Percentiles rank a stretch among this genome's conserved stretches.
phyloP scores from a whole-genome alignment of 92 coral and sea anemone genomes.

The Parazoanthus darwini region DNA sequence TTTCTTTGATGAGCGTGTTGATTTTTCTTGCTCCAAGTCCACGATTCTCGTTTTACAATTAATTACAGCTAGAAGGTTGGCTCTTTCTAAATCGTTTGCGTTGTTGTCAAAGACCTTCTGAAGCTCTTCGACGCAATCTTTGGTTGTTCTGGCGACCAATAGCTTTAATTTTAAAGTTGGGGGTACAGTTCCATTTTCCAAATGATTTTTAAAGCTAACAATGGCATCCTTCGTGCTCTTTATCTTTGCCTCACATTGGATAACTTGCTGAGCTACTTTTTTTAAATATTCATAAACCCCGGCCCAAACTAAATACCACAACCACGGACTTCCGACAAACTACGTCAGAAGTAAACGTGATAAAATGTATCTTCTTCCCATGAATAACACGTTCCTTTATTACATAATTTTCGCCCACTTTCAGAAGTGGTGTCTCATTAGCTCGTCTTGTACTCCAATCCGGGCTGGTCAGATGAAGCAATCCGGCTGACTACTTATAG shows the following conservation, averaged over 20 bases:
- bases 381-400: too few species aligned
- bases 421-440: too few species aligned
- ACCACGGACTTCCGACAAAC: too few species aligned
- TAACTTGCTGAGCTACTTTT: neutral
- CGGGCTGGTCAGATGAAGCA: too few species aligned
- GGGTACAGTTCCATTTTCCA: neutral
- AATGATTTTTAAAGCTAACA: neutral
- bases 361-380: too few species aligned
- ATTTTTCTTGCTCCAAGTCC: neutral
- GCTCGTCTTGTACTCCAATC: too few species aligned
- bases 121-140: neutral
- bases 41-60: neutral
- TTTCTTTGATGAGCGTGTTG: neutral
- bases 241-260: neutral
- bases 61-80: neutral
- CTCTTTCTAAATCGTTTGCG: neutral
- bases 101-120: neutral
- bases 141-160: neutral
- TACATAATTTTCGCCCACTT: too few species aligned
- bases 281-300: neutral
- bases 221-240: conserved; percentile 1
- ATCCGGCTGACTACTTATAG: too few species aligned
- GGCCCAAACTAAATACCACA: too few species aligned
- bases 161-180: neutral
- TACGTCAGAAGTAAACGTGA: too few species aligned